A percentile compares a stretch with the other conserved stretches of the same genome.
Conservation (phyloP, 2,888 invertebrate species). For the Rhingia campestris region DNA sequence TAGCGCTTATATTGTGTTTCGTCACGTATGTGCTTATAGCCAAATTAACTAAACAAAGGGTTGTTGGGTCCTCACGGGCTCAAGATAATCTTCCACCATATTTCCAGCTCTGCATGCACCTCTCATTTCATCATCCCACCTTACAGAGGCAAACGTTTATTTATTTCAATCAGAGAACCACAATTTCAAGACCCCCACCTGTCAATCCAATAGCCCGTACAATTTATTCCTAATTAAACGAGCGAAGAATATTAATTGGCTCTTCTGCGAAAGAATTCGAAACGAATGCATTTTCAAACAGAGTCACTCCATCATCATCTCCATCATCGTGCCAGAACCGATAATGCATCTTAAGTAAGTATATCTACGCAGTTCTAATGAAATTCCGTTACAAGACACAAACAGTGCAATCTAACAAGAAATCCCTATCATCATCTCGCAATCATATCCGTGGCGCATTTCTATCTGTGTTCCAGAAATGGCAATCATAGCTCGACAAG, state of each 20-base stretch:
- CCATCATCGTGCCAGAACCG: slow-evolving; percentile 7
- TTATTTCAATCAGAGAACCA: not conserved
- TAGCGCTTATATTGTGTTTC: too few relatives aligned
- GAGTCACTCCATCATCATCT: not conserved
- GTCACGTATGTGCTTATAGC: too few relatives aligned
- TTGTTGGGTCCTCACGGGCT: too few relatives aligned
- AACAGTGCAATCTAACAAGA: not conserved
- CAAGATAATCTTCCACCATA: too few relatives aligned
- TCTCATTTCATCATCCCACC: too few relatives aligned
- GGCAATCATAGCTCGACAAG: slow-evolving; percentile 54
- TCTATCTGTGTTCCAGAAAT: slow-evolving; percentile 63
- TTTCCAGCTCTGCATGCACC: too few relatives aligned
- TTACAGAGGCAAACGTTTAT: too few relatives aligned
- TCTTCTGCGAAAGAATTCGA: not conserved
- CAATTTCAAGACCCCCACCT: not conserved
- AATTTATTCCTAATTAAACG: slow-evolving; percentile 1
- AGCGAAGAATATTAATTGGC: slow-evolving; percentile 1
- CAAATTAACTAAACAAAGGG: too few relatives aligned
- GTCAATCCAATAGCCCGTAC: not conserved
- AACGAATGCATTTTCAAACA: slow-evolving; percentile 8
- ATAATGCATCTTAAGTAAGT: slow-evolving; percentile 51
- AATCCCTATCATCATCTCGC: slow-evolving; percentile 22
- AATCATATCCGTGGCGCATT: slow-evolving; percentile 45
- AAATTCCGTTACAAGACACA: slow-evolving; percentile 8
- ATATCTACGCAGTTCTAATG: slow-evolving; percentile 14